Base-by-base conservation (phyloP, 2,888 invertebrate species). In the Operophtera brumata region DNA sequence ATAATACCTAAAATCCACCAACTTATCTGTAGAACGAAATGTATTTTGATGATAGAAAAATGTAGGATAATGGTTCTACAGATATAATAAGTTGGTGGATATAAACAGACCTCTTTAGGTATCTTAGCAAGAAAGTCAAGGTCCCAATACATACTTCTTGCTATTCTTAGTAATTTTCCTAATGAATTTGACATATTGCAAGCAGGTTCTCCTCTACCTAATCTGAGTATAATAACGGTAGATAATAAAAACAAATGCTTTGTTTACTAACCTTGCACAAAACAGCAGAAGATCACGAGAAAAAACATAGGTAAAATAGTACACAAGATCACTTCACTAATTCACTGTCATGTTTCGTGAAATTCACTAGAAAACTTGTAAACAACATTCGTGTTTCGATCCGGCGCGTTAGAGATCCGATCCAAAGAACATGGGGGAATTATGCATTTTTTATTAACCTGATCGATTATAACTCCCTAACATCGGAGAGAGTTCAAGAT, bases 381-480 rank as follows among this genome's bases (percentile, higher is more conserved):
- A 74, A 77, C 69, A 77, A 71, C 73, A 73, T 75, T 75, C 70
- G 69, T 67, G 71, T 64, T 68, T 67, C 62, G 60, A 70, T 65
- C 73, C 71, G 71, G 67, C 61, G 72, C 75, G 71, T 75, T 80
- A 79, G 76, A 73, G 77, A 82, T 78, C 77, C 77, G 70, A 77
- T 72, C 78, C 75, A 79, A 73, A 76, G 83, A 80, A 82, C 80
- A 84, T 81, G 80, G 80, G 73, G 74, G 77, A 86, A 86, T 82
- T 87, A 87, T 88, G 87, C 88, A 88, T 89, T 87, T 89, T 88
- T 89, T 86, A 88, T 88, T 80, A 86, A 78, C 80, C 75, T 78
- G 69, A 88, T 89, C 82, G 89, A 87, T 88, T 85, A 75, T 68
- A 72, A 78, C 64, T 67, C 65, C 64, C 69, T n/a, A 70, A 61